These are phyloP conservation scores for Alloplasta piceator DNA, from an alignment of 2,888 invertebrate genomes.

Conservation along the genomic window DNA sequence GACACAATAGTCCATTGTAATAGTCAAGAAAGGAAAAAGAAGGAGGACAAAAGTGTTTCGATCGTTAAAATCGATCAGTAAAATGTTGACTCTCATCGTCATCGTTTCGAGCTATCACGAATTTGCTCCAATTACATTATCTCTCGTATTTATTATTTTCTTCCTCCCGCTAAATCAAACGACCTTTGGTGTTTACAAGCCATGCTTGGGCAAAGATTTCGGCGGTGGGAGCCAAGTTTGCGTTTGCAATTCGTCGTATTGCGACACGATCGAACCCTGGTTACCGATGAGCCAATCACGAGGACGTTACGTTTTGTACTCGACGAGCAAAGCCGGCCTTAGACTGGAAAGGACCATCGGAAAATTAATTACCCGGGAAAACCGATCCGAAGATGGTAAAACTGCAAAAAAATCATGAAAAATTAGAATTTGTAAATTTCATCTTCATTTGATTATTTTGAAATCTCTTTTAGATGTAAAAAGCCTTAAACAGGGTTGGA, in stretches of 20 bases:
- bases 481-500: too few relatives aligned
- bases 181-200: conserved; percentile 37
- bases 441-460: background rate
- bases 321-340: conserved; percentile 47
- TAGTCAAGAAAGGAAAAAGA: background rate
- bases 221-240: conserved; percentile 84
- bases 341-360: conserved; percentile 44
- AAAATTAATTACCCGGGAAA: conserved; percentile 26
- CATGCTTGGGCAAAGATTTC: conserved; percentile 52
- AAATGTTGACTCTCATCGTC: conserved; percentile 22
- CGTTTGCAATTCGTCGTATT: conserved; percentile 88
- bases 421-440: background rate
- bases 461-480: too few relatives aligned
- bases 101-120: background rate
- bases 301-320: conserved; percentile 35
- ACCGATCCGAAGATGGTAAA: conserved; percentile 20
- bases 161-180: background rate
- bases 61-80: conserved; percentile 31
- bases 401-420: background rate
- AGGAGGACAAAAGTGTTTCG: background rate
- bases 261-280: conserved; percentile 86
- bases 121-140: background rate
- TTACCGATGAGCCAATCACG: conserved; percentile 48
- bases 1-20: conserved; percentile 30
- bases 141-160: background rate